phyloP scores from a whole-genome alignment of 2,113 vertebrate species.

The Diadophis punctatus region DNA sequence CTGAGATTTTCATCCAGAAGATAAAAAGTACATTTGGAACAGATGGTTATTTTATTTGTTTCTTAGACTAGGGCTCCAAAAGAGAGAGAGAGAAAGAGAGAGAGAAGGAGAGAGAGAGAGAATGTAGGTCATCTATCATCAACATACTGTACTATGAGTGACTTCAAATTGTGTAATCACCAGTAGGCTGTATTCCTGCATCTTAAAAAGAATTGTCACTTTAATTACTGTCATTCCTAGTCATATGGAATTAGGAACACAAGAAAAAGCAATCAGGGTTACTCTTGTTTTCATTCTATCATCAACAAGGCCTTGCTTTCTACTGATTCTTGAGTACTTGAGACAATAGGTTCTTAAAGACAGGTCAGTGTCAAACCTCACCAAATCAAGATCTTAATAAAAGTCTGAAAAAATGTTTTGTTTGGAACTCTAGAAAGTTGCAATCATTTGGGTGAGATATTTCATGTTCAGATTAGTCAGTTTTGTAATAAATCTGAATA shows the following conservation, averaged over 20 bases:
- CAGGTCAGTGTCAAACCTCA: background rate
- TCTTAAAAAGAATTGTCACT: constrained; percentile 37
- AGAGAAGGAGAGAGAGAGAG: background rate
- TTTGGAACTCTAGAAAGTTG: background rate
- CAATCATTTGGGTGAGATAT: background rate
- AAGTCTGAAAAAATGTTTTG: background rate
- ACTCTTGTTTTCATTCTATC: background rate
- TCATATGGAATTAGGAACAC: background rate
- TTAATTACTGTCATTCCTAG: background rate
- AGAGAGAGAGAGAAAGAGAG: background rate
- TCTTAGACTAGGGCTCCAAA: constrained; percentile 5
- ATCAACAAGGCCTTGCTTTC: background rate
- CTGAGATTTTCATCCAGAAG: constrained; percentile 15
- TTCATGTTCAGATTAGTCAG: background rate
- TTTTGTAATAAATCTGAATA: background rate
- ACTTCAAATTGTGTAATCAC: constrained; percentile 28
- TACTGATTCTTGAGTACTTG: background rate
- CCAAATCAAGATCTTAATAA: background rate
- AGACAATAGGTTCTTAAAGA: background rate
- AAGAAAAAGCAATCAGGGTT: background rate
- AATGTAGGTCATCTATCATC: constrained; percentile 37
- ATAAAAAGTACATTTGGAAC: constrained; percentile 34
- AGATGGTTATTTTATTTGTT: constrained; percentile 10
- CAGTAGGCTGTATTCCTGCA: background rate
- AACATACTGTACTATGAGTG: background rate